Percentiles rank a stretch among this genome's conserved stretches.
Conservation (phyloP, 2,113 vertebrate genomes). For the Xiphias gladius region DNA sequence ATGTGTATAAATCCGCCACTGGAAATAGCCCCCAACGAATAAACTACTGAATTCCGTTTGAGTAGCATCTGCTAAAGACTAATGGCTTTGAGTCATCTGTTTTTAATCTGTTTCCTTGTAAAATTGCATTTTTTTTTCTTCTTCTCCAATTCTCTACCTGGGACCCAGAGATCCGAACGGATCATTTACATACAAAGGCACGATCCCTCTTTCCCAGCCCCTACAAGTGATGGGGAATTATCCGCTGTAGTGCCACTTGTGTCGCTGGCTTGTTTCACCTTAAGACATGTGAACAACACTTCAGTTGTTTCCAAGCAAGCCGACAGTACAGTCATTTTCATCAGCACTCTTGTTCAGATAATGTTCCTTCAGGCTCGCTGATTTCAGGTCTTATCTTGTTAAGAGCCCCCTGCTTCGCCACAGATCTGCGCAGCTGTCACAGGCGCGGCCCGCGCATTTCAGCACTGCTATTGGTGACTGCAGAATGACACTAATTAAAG, state of each 20-base stretch:
- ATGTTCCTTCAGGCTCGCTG: conserved; percentile 67
- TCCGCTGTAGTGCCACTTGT: conserved; percentile 53
- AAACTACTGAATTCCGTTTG: background rate
- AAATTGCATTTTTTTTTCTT: conserved; percentile 27
- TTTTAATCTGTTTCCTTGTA: conserved; percentile 58
- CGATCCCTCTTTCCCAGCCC: conserved; percentile 56
- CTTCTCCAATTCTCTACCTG: background rate
- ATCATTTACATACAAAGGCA: conserved; percentile 74
- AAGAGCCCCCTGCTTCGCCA: conserved; percentile 68
- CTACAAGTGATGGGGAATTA: conserved; percentile 57
- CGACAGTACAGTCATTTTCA: conserved; percentile 72
- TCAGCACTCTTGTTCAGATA: conserved; percentile 80
- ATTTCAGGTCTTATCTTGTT: conserved; percentile 78
- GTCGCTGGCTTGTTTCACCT: conserved; percentile 58
- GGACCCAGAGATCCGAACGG: conserved; percentile 54
- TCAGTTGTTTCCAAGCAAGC: conserved; percentile 62
- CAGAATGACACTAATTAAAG: conserved; percentile 76
- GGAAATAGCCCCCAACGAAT: background rate
- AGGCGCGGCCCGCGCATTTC: conserved; percentile 22
- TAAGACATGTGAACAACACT: conserved; percentile 63
- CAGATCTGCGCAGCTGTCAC: conserved; percentile 50
- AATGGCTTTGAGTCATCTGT: conserved; percentile 35
- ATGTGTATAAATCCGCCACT: background rate
- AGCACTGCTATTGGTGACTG: conserved; percentile 61
- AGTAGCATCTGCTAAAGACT: background rate